These are phyloP conservation scores for Abramis brama DNA, from an alignment of 2,113 vertebrate genomes.

Conservation along the genomic window DNA sequence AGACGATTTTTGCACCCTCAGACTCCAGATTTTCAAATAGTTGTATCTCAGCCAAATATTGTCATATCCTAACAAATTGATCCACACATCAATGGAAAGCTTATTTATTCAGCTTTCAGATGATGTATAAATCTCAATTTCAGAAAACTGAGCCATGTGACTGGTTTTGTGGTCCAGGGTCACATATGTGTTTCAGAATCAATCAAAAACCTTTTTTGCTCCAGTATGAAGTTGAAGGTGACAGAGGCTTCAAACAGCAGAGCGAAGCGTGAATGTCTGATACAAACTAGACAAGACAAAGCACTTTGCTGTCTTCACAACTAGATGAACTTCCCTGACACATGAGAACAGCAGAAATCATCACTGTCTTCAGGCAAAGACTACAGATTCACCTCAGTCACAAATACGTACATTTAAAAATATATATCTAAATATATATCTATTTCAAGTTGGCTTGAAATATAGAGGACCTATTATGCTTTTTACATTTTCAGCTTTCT, in stretches of 20 bases:
- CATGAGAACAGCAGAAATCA: not conserved
- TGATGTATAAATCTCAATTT: no score
- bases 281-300: slow-evolving; percentile 25
- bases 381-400: not conserved
- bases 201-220: not conserved
- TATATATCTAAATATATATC: not conserved
- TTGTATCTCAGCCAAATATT: no score
- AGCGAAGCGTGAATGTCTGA: not conserved
- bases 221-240: not conserved
- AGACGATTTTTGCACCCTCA: no score
- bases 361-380: not conserved
- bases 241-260: slow-evolving; percentile 12
- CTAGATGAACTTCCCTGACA: slow-evolving; percentile 1
- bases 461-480: no score
- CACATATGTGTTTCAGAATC: not conserved
- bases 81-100: no score
- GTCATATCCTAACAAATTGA: no score
- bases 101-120: no score
- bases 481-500: no score
- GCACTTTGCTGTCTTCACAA: slow-evolving; percentile 27
- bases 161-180: no score
- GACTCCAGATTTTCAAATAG: no score
- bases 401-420: not conserved
- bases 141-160: no score
- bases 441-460: no score